phyloP scores from a whole-genome alignment of 2,113 vertebrate genomes.

The Eonycteris spelaea region DNA sequence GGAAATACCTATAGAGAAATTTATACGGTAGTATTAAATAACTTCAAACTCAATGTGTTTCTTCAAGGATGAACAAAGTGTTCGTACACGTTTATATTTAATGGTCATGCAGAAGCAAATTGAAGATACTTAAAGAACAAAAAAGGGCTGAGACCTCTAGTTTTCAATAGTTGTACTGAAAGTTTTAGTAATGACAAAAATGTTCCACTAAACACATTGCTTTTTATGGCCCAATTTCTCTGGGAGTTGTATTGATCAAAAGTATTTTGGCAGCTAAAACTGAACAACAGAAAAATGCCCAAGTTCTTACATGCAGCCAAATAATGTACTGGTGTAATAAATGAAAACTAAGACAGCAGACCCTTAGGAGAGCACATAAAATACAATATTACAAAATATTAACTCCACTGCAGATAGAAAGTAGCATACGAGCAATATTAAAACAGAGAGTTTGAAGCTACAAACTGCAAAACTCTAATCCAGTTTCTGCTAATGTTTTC shows the following conservation, averaged over 20 bases:
- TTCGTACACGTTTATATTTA: conserved; percentile 64
- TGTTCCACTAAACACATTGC: conserved; percentile 59
- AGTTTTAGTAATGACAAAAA: conserved; percentile 63
- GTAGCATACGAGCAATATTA: conserved; percentile 73
- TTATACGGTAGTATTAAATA: conserved; percentile 71
- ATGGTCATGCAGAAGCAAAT: conserved; percentile 52
- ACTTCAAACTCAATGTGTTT: conserved; percentile 63
- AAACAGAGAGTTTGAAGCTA: conserved; percentile 68
- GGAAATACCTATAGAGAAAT: conserved; percentile 73
- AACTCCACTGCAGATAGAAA: conserved; percentile 69
- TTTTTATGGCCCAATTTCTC: conserved; percentile 66
- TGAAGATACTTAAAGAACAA: not conserved
- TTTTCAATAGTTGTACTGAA: conserved; percentile 29
- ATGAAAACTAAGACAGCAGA: conserved; percentile 71
- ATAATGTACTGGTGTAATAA: conserved; percentile 63
- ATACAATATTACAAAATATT: conserved; percentile 68
- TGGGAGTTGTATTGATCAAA: conserved; percentile 73
- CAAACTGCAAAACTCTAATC: conserved; percentile 73
- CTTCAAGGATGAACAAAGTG: conserved; percentile 72
- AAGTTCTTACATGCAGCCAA: conserved; percentile 11
- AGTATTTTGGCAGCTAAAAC: conserved; percentile 59
- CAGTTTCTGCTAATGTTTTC: conserved; percentile 70
- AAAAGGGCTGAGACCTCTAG: not conserved
- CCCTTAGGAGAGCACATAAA: conserved; percentile 64
- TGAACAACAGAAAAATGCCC: conserved; percentile 58